Conservation (phyloP, 2,113 vertebrate genomes). For the Onychorhynchus coronatus region DNA sequence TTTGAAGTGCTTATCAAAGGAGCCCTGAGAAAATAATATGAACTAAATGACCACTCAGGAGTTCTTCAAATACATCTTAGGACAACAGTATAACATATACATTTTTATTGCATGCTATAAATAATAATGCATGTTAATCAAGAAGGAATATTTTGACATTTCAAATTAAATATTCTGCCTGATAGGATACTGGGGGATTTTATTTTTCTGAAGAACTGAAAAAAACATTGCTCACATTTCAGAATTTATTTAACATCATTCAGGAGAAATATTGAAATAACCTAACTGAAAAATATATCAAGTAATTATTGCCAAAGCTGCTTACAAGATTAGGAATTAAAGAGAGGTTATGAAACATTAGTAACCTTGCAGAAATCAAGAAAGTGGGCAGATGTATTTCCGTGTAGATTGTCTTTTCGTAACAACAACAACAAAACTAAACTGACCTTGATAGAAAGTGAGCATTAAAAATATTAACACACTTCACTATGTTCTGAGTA, state of each 20-base stretch:
- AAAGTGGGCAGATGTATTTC: neutral
- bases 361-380: neutral
- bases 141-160: neutral
- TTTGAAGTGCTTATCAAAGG: neutral
- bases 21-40: neutral
- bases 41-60: neutral
- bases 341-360: neutral
- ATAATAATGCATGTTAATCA: neutral
- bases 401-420: neutral
- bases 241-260: neutral
- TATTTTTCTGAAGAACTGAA: neutral
- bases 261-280: neutral
- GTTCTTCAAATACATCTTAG: neutral
- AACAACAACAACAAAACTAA: slow-evolving; percentile 1
- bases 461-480: neutral
- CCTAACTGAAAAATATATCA: neutral
- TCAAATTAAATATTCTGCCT: neutral
- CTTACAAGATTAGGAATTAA: neutral
- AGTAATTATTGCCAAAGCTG: neutral
- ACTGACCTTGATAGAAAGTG: slow-evolving; percentile 20
- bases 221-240: neutral
- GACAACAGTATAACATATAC: neutral
- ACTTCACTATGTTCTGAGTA: neutral
- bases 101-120: neutral
- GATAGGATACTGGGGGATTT: neutral